Evolutionary conservation across 2,113 vertebrate genomes (phyloP).

Genomic region (Oxyruncus cristatus): DNA sequence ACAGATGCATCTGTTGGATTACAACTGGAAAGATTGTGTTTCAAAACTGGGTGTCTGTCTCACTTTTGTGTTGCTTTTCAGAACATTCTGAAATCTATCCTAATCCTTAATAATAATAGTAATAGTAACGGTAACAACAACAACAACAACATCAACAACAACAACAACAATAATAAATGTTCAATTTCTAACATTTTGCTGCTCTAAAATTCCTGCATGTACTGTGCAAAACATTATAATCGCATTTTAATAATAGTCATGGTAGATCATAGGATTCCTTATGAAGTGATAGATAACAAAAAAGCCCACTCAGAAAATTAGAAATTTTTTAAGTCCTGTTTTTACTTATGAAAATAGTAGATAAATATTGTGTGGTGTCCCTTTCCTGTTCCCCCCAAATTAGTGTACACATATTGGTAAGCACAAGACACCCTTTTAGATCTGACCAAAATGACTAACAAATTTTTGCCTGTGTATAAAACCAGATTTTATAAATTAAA

Average conservation of each 20-base stretch:
- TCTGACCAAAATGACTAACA: background rate
- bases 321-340: background rate
- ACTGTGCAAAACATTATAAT: background rate
- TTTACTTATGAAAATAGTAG: background rate
- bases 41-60: background rate
- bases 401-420: background rate
- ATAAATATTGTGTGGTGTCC: background rate
- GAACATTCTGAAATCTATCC: background rate
- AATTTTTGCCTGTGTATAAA: background rate
- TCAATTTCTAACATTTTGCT: background rate
- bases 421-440: background rate
- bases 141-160: too few relatives aligned
- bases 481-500: background rate
- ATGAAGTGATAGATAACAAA: background rate
- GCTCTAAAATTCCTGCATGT: background rate
- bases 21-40: background rate
- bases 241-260: background rate
- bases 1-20: background rate
- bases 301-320: background rate
- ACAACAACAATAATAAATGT: background rate
- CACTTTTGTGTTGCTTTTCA: background rate
- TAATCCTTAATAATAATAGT: background rate
- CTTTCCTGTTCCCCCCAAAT: fast-evolving
- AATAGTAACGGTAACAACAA: background rate
- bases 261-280: background rate